Conservation (phyloP, 2,113 vertebrate species). For the Macaca fascicularis region DNA sequence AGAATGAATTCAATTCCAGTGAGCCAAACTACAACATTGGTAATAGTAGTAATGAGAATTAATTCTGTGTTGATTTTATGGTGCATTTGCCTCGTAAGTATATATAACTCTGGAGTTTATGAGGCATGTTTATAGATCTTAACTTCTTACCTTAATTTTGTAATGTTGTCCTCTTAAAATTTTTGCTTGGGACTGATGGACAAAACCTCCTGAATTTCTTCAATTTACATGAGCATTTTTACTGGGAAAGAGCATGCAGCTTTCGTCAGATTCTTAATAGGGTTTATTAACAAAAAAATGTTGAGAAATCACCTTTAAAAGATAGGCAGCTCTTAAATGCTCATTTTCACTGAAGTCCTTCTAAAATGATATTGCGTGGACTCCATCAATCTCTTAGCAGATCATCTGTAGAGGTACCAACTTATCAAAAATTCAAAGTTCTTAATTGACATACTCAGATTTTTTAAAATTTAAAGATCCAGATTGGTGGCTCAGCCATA, state of each 20-base stretch:
- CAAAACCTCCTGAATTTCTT: neutral
- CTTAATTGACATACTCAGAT: neutral
- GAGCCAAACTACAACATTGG: neutral
- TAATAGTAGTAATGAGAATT: constrained; percentile 16
- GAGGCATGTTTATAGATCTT: neutral
- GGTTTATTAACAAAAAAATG: neutral
- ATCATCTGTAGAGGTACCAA: neutral
- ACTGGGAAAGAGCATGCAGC: neutral
- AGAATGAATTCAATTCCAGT: constrained; percentile 59
- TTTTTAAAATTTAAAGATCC: constrained; percentile 7
- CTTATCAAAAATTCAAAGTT: neutral
- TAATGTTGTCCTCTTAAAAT: neutral
- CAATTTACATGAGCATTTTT: neutral
- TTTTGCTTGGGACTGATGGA: neutral
- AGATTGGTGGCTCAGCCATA: neutral
- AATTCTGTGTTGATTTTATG: neutral
- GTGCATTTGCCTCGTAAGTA: neutral
- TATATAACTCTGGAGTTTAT: neutral
- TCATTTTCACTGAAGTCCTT: neutral
- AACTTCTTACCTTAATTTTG: neutral
- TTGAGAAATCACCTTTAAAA: neutral
- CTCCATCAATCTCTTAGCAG: neutral
- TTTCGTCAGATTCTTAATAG: neutral
- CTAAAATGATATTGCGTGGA: neutral
- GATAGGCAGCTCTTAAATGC: neutral